Evolutionary conservation across 2,797 vertebrate genomes (phyloP).

Genomic region (Limosa lapponica): DNA sequence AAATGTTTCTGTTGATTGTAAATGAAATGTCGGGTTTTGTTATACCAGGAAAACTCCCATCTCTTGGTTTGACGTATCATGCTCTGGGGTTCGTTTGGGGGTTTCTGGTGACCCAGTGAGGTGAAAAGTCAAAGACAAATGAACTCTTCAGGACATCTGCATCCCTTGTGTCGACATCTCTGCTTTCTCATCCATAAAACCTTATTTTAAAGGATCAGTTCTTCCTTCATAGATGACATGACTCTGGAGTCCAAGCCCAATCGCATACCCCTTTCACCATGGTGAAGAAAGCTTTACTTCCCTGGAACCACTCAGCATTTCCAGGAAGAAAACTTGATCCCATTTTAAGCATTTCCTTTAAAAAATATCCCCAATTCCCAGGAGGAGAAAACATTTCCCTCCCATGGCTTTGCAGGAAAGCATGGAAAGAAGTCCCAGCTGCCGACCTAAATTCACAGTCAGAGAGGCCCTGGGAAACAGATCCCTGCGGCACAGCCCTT

Average conservation of each 20-base stretch:
- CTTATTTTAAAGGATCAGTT: neutral
- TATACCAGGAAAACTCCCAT: neutral
- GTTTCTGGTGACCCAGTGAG: neutral
- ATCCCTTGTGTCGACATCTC: rapidly evolving
- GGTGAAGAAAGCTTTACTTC: neutral
- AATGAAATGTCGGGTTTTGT: neutral
- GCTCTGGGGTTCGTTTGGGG: neutral
- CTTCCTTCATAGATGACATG: rapidly evolving
- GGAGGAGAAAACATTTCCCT: neutral
- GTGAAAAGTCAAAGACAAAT: neutral
- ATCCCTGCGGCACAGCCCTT: neutral
- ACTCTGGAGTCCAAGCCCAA: neutral
- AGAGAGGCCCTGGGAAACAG: neutral
- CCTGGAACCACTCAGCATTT: neutral
- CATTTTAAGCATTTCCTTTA: neutral
- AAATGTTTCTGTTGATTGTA: neutral
- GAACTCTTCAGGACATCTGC: rapidly evolving
- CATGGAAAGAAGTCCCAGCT: neutral
- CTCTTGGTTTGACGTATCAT: neutral
- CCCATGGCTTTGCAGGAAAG: neutral
- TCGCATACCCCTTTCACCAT: no score
- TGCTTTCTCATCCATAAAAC: neutral
- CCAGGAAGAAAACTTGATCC: neutral
- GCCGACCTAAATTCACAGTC: neutral
- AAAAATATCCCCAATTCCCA: neutral